Base-by-base conservation (phyloP, 2,888 invertebrate genomes). In the Drosophila eohydei region DNA sequence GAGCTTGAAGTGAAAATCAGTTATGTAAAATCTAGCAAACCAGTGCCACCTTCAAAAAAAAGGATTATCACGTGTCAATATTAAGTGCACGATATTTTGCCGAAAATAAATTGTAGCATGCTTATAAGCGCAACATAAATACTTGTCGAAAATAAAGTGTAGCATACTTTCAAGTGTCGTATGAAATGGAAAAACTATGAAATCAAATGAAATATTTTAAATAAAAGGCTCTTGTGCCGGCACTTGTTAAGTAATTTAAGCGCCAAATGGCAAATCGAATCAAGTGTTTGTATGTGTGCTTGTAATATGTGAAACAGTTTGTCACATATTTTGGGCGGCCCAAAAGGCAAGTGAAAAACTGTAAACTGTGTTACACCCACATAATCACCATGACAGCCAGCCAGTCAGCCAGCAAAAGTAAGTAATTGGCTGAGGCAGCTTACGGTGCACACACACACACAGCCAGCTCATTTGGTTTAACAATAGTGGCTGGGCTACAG, bases 401-500 rank as follows among this genome's bases (percentile, higher is more conserved):
- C 52, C 44, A 6, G 44, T 2, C 48, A 48, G 48, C 16, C n/a
- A n/a, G 51, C 58, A 50, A n/a, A 32, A 3, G 59, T 30, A 66
- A 58, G 63, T 71, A 78, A 67, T 71, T 71, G 71, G 66, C 30
- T 57, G 55, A 43, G 63, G 30, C 54, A 63, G 64, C 61, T 67
- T 61, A 66, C 48, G 54, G 28, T 30, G 30, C 38, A 55, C 52
- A 58, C n/a, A 54, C 40, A 56, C 30, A 56, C 40, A 60, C 28
- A 43, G 50, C 32, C 64, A 68, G 80, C 67, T 86, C 78, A 80
- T 83, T 83, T 88, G 66, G 34, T 34, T 61, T 61, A 58, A 61
- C 81, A 74, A 78, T 66, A 50, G 66, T 69, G 68, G 38, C 50
- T 26, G 36, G 46, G 57, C 30, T 34, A 38, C 52, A 59, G 59